Conservation (phyloP, 2,113 vertebrate genomes). For the Pristiophorus japonicus region DNA sequence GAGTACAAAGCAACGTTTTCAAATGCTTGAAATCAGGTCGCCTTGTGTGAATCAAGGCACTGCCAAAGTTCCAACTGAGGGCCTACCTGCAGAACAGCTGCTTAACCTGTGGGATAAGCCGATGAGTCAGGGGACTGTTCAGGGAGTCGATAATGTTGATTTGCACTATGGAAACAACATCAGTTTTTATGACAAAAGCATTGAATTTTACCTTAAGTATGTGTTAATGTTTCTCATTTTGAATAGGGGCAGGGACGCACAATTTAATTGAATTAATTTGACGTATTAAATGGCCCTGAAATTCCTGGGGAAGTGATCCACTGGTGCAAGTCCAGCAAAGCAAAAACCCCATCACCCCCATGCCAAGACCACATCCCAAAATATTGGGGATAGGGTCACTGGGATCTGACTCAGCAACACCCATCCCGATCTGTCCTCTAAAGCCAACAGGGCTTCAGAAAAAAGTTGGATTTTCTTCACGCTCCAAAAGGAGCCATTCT, state of each 20-base stretch:
- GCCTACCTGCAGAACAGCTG: not conserved
- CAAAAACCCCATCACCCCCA: not conserved
- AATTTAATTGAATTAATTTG: not conserved
- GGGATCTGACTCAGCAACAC: not conserved
- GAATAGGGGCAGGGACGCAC: not conserved
- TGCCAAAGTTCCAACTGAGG: slow-evolving; percentile 19
- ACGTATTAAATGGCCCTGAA: not conserved
- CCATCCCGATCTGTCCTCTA: not conserved
- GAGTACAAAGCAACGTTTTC: not conserved
- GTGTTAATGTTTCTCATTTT: not conserved
- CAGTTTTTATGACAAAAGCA: not conserved
- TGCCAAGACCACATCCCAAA: not conserved
- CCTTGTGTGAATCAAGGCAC: not conserved
- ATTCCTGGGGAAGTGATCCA: not conserved
- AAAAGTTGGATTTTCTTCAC: not conserved
- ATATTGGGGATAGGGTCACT: not conserved
- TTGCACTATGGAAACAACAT: not conserved
- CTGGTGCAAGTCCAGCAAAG: not conserved
- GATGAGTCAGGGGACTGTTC: not conserved
- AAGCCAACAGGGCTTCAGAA: not conserved
- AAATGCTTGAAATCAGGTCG: not conserved
- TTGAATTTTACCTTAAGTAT: not conserved
- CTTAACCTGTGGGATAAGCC: not conserved
- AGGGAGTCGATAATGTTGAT: not conserved
- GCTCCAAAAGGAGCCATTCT: not conserved